These are phyloP conservation scores for Erythrocercus mccallii DNA, from an alignment of 2,113 vertebrate species.

Conservation along the genomic window DNA sequence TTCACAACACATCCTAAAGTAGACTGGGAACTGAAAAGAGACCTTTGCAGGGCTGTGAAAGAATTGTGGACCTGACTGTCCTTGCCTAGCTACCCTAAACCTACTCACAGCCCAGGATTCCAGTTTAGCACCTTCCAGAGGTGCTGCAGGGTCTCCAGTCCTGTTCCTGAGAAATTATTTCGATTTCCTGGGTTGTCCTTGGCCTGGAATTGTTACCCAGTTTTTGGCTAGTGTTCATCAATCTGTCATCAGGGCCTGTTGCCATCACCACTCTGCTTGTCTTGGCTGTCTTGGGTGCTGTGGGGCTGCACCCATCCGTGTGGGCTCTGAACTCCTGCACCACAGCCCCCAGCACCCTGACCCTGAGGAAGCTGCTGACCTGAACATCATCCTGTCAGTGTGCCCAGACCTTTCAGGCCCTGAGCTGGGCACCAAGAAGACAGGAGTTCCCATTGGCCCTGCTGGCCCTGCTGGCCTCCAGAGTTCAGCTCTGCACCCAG, in stretches of 20 bases:
- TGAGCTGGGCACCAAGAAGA: background rate
- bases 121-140: background rate
- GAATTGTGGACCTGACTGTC: background rate
- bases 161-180: background rate
- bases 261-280: background rate
- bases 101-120: background rate
- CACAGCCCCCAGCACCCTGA: too few relatives aligned
- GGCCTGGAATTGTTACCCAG: background rate
- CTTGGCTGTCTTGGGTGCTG: fast-evolving
- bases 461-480: background rate
- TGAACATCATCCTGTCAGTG: background rate
- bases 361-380: background rate
- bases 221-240: background rate
- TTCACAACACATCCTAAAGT: background rate
- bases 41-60: background rate
- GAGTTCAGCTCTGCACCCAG: background rate
- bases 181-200: background rate
- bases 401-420: background rate
- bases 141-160: background rate
- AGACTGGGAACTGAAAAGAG: background rate
- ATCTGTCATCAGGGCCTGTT: background rate
- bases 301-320: too few relatives aligned
- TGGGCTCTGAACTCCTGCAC: background rate
- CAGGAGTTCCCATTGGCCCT: background rate
- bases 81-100: background rate